Percentiles rank a stretch among this genome's conserved stretches.
phyloP scores from a whole-genome alignment of 2,113 vertebrate genomes.

The Indri indri region DNA sequence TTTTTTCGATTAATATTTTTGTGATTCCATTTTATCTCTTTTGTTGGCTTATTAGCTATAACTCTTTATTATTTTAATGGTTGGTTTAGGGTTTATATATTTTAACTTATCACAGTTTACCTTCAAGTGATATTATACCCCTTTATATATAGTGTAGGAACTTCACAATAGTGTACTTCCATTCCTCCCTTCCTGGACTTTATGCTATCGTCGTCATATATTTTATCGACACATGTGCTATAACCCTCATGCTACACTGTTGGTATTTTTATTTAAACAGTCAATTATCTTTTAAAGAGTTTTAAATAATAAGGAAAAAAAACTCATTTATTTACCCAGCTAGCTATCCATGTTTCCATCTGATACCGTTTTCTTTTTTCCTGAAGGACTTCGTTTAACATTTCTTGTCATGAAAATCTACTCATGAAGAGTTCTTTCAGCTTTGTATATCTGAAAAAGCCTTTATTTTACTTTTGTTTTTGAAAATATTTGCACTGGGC shows the following conservation, averaged over 20 bases:
- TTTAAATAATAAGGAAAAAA: background rate
- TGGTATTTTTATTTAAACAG: conserved; percentile 18
- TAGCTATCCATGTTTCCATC: background rate
- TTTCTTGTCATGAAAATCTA: conserved; percentile 10
- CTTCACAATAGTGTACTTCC: background rate
- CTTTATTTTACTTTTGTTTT: background rate
- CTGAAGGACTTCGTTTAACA: background rate
- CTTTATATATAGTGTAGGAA: background rate
- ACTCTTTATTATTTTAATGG: background rate
- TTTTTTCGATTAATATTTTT: background rate
- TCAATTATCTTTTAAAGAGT: conserved; percentile 26
- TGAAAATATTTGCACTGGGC: background rate
- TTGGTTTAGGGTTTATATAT: background rate
- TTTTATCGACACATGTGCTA: background rate
- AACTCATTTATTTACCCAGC: background rate
- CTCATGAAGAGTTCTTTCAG: conserved; percentile 12
- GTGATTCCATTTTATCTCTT: background rate
- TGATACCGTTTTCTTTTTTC: background rate
- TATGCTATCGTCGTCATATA: background rate
- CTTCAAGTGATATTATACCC: background rate
- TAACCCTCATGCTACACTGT: background rate
- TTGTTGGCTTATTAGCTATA: background rate
- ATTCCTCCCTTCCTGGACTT: background rate
- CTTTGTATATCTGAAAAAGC: background rate
- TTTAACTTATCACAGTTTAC: background rate